These are phyloP conservation scores for Danaus plexippus DNA, from an alignment of 1,140 invertebrate genomes.

Conservation along the genomic window DNA sequence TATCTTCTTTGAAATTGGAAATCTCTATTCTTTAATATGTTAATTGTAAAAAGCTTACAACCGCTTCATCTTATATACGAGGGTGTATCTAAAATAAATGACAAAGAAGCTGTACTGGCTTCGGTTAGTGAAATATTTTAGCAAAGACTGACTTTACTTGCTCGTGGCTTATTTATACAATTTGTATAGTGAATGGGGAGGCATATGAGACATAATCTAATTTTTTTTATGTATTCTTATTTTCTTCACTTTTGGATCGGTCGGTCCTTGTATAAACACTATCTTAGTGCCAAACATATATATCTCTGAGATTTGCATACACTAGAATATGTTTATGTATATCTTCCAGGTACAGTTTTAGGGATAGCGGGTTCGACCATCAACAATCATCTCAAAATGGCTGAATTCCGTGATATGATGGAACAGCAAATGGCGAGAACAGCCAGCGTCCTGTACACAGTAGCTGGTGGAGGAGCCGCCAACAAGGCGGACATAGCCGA, in stretches of 20 bases:
- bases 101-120: too few relatives aligned
- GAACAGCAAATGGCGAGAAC: conserved; percentile 64
- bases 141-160: too few relatives aligned
- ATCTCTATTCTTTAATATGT: too few relatives aligned
- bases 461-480: conserved; percentile 46
- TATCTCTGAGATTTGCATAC: not conserved
- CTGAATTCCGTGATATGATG: conserved; percentile 76
- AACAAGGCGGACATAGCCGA: conserved; percentile 45
- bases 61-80: too few relatives aligned
- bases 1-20: too few relatives aligned
- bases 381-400: conserved; percentile 78
- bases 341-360: conserved; percentile 73
- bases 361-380: conserved; percentile 78
- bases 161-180: too few relatives aligned
- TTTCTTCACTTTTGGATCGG: not conserved
- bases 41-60: too few relatives aligned
- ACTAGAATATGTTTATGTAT: too few relatives aligned
- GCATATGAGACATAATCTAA: not conserved
- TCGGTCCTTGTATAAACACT: not conserved
- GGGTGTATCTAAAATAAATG: too few relatives aligned
- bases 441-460: conserved; percentile 55
- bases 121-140: too few relatives aligned
- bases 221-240: not conserved
- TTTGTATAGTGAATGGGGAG: too few relatives aligned
- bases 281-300: not conserved